These are phyloP conservation scores for Geococcyx californianus DNA, from an alignment of 2,113 vertebrate genomes.

Conservation along the genomic window DNA sequence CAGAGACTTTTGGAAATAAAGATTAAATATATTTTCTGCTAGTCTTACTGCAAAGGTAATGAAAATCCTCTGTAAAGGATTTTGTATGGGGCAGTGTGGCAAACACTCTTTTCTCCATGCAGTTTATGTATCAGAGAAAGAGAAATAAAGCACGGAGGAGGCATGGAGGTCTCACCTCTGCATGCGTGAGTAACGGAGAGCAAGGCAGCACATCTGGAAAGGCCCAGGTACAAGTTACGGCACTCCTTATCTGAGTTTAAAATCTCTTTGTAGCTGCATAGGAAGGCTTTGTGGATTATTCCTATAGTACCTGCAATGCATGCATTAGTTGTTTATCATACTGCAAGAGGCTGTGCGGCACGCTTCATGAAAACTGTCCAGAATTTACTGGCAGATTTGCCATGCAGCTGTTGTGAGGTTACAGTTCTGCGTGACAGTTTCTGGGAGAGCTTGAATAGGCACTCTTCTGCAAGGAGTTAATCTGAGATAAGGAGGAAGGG, in stretches of 20 bases:
- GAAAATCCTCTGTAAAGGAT: not conserved
- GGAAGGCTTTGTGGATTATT: not conserved
- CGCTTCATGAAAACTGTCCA: not conserved
- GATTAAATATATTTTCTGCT: not conserved
- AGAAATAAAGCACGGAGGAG: not conserved
- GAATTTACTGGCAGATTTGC: not conserved
- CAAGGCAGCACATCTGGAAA: not conserved
- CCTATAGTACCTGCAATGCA: not conserved
- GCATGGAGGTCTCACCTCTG: not conserved
- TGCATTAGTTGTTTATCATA: not conserved
- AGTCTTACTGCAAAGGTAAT: not conserved
- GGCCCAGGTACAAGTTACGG: not conserved
- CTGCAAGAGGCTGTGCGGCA: not conserved
- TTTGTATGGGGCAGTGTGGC: not conserved
- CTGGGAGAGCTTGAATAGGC: not conserved
- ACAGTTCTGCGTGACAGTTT: not conserved
- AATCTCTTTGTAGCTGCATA: conserved; percentile 11
- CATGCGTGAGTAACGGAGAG: fast-evolving
- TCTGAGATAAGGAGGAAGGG: not conserved
- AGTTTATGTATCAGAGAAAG: not conserved
- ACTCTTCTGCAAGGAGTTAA: not conserved
- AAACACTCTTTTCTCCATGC: not conserved
- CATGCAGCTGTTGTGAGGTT: not conserved
- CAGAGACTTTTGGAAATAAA: not conserved
- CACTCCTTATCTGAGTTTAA: not conserved